Conservation (phyloP, 2,113 vertebrate genomes). For the Eurypyga helias region DNA sequence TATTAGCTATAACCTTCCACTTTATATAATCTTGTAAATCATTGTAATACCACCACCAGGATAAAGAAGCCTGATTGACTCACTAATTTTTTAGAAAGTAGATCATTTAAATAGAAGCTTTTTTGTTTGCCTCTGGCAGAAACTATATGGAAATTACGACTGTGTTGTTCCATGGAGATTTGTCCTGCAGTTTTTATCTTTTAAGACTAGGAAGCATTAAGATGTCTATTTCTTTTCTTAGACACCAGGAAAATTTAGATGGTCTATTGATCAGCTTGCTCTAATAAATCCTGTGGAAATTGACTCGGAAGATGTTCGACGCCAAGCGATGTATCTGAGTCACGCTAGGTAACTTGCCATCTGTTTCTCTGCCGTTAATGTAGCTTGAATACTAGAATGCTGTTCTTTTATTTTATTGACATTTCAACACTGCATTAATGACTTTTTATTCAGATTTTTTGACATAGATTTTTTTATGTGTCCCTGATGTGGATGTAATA, state of each 20-base stretch:
- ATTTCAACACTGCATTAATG: neutral
- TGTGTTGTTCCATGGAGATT: neutral
- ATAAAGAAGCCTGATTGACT: neutral
- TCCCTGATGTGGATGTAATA: neutral
- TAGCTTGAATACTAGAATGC: neutral
- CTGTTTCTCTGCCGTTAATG: neutral
- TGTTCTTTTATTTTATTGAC: neutral
- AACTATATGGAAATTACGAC: neutral
- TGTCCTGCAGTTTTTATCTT: neutral
- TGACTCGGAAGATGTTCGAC: constrained; percentile 91
- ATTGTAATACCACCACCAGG: neutral
- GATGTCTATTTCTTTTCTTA: constrained; percentile 58
- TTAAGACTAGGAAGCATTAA: neutral
- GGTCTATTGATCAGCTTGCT: constrained; percentile 97
- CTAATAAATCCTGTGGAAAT: constrained; percentile 94
- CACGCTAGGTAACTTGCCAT: constrained; percentile 83
- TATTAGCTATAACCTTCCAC: neutral
- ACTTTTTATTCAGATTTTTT: neutral
- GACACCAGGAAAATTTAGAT: constrained; percentile 93
- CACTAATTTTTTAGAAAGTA: neutral
- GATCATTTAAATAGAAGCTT: neutral
- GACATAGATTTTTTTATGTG: neutral
- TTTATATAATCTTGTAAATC: neutral
- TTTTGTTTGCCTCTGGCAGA: neutral
- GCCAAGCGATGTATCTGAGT: constrained; percentile 91